These are phyloP conservation scores for Mixornis gularis DNA, from an alignment of 2,113 vertebrate species.

Conservation along the genomic window DNA sequence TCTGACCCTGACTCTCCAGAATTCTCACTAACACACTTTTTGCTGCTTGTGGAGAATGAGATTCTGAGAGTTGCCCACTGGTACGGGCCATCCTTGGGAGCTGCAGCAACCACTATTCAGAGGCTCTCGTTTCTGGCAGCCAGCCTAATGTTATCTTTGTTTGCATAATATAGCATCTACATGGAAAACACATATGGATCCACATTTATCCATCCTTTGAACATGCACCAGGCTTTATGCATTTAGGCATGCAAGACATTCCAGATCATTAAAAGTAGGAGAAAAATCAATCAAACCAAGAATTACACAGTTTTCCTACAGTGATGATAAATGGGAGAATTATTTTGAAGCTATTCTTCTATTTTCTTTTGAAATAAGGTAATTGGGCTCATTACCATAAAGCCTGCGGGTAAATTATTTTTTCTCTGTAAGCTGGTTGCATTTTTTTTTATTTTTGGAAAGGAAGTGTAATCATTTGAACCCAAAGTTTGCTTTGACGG, in stretches of 20 bases:
- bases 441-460: neutral
- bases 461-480: neutral
- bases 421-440: neutral
- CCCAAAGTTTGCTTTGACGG: neutral
- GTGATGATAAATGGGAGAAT: neutral
- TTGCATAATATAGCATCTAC: neutral
- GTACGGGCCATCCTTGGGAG: neutral
- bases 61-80: neutral
- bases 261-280: neutral
- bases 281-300: slow-evolving; percentile 8
- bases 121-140: neutral
- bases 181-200: slow-evolving; percentile 7
- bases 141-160: neutral
- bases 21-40: neutral
- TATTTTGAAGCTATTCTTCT: slow-evolving; percentile 34
- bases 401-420: slow-evolving; percentile 14
- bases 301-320: neutral
- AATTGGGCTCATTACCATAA: slow-evolving; percentile 53
- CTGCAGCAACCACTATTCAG: neutral
- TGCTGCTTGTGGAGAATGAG: neutral
- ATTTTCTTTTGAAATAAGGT: slow-evolving; percentile 44
- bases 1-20: neutral
- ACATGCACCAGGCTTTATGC: neutral
- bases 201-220: neutral
- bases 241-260: slow-evolving; percentile 3